Conservation (phyloP, 64 coral and sea anemone species). For the Montipora cactus region DNA sequence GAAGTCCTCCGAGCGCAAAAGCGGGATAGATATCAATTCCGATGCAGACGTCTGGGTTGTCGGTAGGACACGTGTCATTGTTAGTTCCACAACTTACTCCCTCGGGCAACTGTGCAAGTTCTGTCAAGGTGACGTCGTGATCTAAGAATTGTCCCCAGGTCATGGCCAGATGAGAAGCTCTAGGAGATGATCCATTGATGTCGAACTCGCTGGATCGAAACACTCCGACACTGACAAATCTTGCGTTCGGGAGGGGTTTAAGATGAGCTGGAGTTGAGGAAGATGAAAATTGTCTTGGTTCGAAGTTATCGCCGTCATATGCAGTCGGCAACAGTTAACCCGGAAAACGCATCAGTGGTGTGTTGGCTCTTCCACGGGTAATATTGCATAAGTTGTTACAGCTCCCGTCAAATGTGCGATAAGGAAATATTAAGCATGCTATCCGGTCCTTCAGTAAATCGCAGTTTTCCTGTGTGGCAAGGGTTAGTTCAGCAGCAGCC, state of each 20-base stretch:
- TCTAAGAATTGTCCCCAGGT: constrained; percentile 57
- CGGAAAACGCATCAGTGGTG: background rate
- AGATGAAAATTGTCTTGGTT: background rate
- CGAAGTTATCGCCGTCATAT: background rate
- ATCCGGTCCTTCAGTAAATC: background rate
- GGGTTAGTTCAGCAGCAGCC: background rate
- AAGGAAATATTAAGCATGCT: background rate
- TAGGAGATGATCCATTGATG: no score
- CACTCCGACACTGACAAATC: background rate
- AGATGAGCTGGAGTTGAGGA: no score
- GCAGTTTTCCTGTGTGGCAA: background rate
- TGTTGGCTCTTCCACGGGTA: background rate
- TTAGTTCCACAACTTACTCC: background rate
- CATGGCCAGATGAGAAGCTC: constrained; percentile 52
- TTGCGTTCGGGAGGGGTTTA: background rate
- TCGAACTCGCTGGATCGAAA: background rate
- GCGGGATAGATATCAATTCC: background rate
- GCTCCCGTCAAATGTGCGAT: constrained; percentile 29
- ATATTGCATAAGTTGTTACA: constrained; percentile 48
- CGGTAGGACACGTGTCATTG: background rate
- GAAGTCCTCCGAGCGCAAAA: background rate
- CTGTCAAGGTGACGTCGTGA: constrained; percentile 54
- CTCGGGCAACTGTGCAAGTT: background rate
- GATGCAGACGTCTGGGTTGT: background rate
- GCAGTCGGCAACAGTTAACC: background rate